Evolutionary conservation across 2,888 invertebrate genomes (phyloP).

Genomic region (Glyphotaelius pellucidus): DNA sequence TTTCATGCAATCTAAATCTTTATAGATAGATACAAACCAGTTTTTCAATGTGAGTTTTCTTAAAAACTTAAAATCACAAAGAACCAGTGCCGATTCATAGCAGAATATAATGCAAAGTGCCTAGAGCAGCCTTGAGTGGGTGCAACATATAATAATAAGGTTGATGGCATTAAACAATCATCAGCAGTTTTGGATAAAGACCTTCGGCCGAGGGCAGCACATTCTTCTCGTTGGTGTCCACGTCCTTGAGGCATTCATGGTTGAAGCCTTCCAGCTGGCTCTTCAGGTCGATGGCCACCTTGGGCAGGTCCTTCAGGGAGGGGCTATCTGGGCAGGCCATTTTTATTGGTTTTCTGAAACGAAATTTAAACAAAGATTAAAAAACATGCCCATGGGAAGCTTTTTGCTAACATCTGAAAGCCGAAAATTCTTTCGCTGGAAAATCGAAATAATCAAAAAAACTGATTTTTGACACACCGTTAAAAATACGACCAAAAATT

Average conservation of each 20-base stretch:
- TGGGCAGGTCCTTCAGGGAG: slow-evolving; percentile 92
- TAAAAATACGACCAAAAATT: not conserved
- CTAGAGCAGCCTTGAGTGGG: not conserved
- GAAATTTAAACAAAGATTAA: slow-evolving; percentile 38
- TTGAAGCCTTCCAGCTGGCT: slow-evolving; percentile 95
- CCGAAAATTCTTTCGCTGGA: no score
- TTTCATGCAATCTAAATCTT: not conserved
- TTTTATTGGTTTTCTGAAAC: slow-evolving; percentile 70
- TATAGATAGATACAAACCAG: not conserved
- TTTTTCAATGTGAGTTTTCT: not conserved
- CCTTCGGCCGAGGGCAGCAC: slow-evolving; percentile 96
- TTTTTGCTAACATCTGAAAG: no score
- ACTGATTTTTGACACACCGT: no score
- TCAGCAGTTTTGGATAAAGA: slow-evolving; percentile 69
- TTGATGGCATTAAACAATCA: not conserved
- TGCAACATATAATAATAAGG: not conserved
- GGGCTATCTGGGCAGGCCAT: slow-evolving; percentile 81
- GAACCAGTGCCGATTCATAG: not conserved
- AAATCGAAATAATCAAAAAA: no score
- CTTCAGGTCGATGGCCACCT: slow-evolving; percentile 92
- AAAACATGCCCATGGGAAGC: not conserved
- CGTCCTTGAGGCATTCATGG: slow-evolving; percentile 90
- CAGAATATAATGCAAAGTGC: not conserved
- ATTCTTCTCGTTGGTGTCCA: slow-evolving; percentile 93
- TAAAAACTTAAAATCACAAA: not conserved